Percentiles rank a stretch among this genome's conserved stretches.
phyloP scores from a whole-genome alignment of 2,888 invertebrate species.

The Syritta pipiens region DNA sequence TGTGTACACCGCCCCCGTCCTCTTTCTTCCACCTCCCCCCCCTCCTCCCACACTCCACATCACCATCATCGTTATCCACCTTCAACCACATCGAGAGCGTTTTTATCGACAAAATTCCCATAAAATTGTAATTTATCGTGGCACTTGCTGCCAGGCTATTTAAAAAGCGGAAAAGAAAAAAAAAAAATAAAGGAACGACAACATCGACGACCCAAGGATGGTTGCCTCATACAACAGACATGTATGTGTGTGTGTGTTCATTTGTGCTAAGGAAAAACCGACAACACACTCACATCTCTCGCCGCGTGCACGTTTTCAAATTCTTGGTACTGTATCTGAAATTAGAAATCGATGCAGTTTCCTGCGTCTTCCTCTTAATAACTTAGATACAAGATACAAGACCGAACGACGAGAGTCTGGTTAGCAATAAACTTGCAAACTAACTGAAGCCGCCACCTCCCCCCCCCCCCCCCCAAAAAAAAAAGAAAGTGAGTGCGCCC shows the following conservation, averaged over 20 bases:
- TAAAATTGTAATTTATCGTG: conserved; percentile 69
- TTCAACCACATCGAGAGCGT: conserved; percentile 22
- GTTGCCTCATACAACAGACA: background rate
- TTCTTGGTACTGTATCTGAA: conserved; percentile 60
- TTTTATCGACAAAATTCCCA: conserved; percentile 69
- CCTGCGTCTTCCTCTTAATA: conserved; percentile 48
- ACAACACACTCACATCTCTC: conserved; percentile 40
- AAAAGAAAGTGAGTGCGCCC: too few species aligned
- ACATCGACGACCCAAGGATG: conserved; percentile 5
- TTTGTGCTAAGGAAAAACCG: conserved; percentile 14
- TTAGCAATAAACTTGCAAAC: conserved; percentile 47
- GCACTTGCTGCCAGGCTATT: conserved; percentile 69
- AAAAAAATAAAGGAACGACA: conserved; percentile 7
- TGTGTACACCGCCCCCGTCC: conserved; percentile 32
- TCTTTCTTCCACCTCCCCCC: background rate
- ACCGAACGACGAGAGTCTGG: background rate
- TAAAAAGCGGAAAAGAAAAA: conserved; percentile 43
- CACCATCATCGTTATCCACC: conserved; percentile 1
- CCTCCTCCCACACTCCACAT: background rate
- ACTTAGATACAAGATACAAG: conserved; percentile 18
- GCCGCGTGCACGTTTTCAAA: conserved; percentile 33
- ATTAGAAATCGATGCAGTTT: conserved; percentile 69
- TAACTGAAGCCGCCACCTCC: too few species aligned
- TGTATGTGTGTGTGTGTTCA: background rate
- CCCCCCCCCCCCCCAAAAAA: too few species aligned